Evolutionary conservation across 2,888 invertebrate species (phyloP), one percentile per base, ranked within the genome.

Genomic region (Drosophila borborema): DNA sequence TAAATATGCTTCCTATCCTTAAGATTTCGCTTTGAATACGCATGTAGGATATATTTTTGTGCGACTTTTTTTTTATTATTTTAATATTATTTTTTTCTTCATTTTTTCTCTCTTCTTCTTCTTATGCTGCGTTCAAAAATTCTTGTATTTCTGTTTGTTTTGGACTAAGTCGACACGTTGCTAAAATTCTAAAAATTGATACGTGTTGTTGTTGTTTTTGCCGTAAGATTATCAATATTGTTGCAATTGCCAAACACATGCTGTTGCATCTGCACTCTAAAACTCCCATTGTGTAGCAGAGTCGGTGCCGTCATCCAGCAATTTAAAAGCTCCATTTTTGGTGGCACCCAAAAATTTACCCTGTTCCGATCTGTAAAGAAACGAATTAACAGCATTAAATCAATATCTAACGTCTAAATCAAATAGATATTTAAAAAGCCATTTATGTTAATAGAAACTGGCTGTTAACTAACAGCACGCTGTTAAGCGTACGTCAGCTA

Each of bases 201-300:
- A 73, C 68, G 77, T 67, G 80, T 75, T 69, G 55, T 54, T 23
- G 40, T 46, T 54, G 46, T 56, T 62, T 28, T 53, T 68, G 54
- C 68, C 63, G 55, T 54, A 48, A 31, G 40, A 51, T 34, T 58
- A 46, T 53, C 43, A 34, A 59, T 71, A 48, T 64, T 58, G 58
- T 18, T 67, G n/a, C 31, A 60, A 40, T 55, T 60, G 55, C 56
- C 41, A 58, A 70, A 48, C 58, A 76, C 61, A 64, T 62, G 61
- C 34, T 41, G 45, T 46, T 46, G 58, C 51, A 14, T 58, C 28
- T 31, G 31, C 54, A 31, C 28, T 67, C 94, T 97, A 98, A 93
- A 98, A 98, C 94, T 98, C 98, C 98, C 98, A 98, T 92, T 97
- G 97, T 89, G 98, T 98, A 92, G 98, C 97, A 80, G 94, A 94